Evolutionary conservation across 2,113 vertebrate genomes (phyloP).

Genomic region (Promerops cafer): DNA sequence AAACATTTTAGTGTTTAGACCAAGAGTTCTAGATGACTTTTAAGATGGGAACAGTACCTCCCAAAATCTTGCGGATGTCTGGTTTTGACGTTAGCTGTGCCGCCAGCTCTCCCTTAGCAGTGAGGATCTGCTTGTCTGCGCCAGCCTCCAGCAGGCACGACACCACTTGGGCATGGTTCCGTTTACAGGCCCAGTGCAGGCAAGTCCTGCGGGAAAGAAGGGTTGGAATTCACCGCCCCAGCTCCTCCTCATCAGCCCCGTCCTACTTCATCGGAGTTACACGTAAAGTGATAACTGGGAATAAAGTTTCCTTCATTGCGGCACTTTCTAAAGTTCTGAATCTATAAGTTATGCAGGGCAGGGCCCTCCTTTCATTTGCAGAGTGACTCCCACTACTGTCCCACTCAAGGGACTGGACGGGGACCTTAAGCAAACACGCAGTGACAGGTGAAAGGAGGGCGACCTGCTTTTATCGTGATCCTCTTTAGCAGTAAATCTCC

Average conservation of each 20-base stretch:
- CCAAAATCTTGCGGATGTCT: conserved; percentile 80
- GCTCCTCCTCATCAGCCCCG: fast-evolving
- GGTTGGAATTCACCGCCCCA: fast-evolving
- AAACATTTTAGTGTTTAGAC: background rate
- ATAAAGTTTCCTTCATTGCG: background rate
- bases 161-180: conserved; percentile 83
- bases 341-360: fast-evolving
- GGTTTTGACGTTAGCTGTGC: conserved; percentile 81
- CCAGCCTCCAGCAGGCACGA: conserved; percentile 80
- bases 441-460: background rate
- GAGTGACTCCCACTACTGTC: background rate
- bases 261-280: fast-evolving
- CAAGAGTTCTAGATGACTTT: background rate
- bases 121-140: conserved; percentile 79
- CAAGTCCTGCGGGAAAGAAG: conserved; percentile 74
- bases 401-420: fast-evolving
- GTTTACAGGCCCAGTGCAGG: conserved; percentile 89
- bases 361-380: background rate
- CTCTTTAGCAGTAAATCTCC: background rate
- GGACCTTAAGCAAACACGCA: fast-evolving
- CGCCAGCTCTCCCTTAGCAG: conserved; percentile 78
- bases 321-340: background rate
- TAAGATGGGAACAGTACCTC: conserved; percentile 59
- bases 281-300: fast-evolving
- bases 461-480: background rate